phyloP scores from a whole-genome alignment of 2,113 vertebrate species.

The Himantopus leucocephalus region DNA sequence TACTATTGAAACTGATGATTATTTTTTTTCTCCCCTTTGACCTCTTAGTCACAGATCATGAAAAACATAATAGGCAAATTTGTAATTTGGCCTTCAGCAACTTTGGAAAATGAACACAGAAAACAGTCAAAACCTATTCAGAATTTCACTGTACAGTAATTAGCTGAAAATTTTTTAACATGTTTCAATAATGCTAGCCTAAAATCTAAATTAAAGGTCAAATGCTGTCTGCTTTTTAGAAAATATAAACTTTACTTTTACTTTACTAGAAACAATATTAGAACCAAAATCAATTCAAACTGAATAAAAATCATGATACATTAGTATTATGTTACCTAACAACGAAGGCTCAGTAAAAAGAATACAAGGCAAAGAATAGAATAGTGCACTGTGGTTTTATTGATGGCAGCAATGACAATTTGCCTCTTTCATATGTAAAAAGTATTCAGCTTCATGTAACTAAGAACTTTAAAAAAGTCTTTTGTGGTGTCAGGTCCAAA shows the following conservation, averaged over 20 bases:
- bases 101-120: conserved; percentile 35
- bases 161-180: neutral
- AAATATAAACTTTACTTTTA: neutral
- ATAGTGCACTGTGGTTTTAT: conserved; percentile 70
- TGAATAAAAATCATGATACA: conserved; percentile 11
- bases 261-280: neutral
- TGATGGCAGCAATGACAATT: conserved; percentile 66
- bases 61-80: neutral
- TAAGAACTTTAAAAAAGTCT: conserved; percentile 68
- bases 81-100: neutral
- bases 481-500: conserved; percentile 18
- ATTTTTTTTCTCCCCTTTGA: neutral
- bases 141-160: neutral
- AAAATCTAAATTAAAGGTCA: neutral
- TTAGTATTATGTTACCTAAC: neutral
- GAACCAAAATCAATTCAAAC: neutral
- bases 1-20: neutral
- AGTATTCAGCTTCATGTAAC: conserved; percentile 60
- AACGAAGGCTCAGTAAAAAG: conserved; percentile 50
- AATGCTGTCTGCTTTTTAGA: neutral
- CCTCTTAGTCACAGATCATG: neutral
- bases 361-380: conserved; percentile 63
- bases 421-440: conserved; percentile 70
- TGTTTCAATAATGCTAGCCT: neutral
- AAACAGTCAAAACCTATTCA: neutral